Conservation (phyloP, 2,797 vertebrate species). For the Eospalax fontanierii region DNA sequence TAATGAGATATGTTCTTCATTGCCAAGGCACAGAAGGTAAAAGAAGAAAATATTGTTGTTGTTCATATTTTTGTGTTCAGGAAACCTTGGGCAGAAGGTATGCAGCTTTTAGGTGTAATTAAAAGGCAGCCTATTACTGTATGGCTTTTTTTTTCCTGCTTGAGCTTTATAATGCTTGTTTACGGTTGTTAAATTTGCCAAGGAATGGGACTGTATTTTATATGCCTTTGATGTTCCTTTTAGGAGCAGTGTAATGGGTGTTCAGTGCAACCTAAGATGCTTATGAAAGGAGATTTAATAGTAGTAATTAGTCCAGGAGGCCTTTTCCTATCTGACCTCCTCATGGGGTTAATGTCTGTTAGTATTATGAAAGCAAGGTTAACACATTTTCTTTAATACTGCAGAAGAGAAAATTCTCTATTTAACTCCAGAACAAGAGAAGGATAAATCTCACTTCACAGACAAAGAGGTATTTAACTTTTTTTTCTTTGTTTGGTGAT, state of each 20-base stretch:
- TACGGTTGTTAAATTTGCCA: neutral
- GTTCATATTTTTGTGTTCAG: neutral
- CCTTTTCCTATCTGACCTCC: constrained; percentile 38
- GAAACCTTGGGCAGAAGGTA: neutral
- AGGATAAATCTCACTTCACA: constrained; percentile 99
- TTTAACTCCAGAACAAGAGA: constrained; percentile 99
- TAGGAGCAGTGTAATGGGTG: neutral
- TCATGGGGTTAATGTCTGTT: neutral
- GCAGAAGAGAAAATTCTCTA: constrained; percentile 98
- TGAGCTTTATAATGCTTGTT: constrained; percentile 22
- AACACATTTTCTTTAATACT: constrained; percentile 22
- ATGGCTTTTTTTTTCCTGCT: constrained; percentile 7
- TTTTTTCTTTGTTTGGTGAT: constrained; percentile 7
- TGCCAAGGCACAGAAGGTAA: constrained; percentile 97
- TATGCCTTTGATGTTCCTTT: constrained; percentile 29
- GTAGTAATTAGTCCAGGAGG: neutral
- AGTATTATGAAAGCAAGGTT: constrained; percentile 45
- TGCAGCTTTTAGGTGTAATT: neutral
- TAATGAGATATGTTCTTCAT: constrained; percentile 99
- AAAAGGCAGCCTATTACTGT: neutral
- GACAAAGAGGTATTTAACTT: constrained; percentile 96
- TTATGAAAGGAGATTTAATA: constrained; percentile 26
- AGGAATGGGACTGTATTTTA: neutral
- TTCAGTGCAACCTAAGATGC: neutral
- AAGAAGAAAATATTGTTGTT: constrained; percentile 48